Evolutionary conservation across 2,113 vertebrate genomes (phyloP).

Genomic region (Pteropus alecto): DNA sequence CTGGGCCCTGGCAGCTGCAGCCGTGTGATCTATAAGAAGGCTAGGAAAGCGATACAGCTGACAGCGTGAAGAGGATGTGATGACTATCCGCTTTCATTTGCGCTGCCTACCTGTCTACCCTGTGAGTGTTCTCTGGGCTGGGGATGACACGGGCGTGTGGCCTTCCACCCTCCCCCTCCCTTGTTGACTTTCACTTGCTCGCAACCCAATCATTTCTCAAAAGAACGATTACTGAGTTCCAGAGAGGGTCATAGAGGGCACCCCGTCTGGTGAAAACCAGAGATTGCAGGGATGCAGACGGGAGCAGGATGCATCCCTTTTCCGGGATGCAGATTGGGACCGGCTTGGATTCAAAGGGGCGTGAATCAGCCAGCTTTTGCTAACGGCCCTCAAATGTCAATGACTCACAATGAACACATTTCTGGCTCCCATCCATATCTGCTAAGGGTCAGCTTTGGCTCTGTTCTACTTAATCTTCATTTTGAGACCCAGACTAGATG

Average conservation of each 20-base stretch:
- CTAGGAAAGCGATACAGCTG: not conserved
- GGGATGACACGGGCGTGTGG: rapidly evolving
- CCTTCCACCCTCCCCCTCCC: not conserved
- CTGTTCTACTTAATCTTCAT: not conserved
- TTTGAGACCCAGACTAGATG: not conserved
- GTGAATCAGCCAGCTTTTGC: not conserved
- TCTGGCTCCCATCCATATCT: not conserved
- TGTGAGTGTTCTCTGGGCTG: not conserved
- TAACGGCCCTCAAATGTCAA: not conserved
- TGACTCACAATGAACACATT: not conserved
- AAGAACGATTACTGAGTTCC: not conserved
- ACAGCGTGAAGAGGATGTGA: not conserved
- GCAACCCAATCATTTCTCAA: not conserved
- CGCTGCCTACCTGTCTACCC: not conserved
- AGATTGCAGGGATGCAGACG: not conserved
- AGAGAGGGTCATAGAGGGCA: not conserved
- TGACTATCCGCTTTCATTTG: not conserved
- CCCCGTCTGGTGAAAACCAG: not conserved
- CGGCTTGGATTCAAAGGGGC: not conserved
- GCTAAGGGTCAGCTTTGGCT: not conserved
- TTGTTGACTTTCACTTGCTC: not conserved
- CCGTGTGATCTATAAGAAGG: not conserved
- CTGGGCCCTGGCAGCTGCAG: rapidly evolving
- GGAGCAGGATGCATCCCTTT: not conserved
- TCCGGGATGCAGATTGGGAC: not conserved